phyloP scores from a whole-genome alignment of 2,113 vertebrate species.

The Notarius quadriscutis region DNA sequence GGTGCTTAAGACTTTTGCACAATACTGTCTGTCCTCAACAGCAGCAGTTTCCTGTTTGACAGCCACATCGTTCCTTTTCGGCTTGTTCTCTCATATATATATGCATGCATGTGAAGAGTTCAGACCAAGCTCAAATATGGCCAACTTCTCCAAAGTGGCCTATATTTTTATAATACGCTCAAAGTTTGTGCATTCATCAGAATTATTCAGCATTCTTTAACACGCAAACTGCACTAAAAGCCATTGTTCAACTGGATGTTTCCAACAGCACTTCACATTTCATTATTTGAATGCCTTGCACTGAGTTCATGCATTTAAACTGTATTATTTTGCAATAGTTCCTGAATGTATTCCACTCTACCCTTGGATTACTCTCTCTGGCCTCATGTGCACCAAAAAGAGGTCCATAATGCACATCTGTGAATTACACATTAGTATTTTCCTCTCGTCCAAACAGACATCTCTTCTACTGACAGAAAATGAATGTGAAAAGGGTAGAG shows the following conservation, averaged over 20 bases:
- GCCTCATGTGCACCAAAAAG: slow-evolving; percentile 16
- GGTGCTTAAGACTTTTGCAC: too few species aligned
- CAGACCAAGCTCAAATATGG: not conserved
- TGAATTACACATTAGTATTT: slow-evolving; percentile 30
- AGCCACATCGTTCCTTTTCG: not conserved
- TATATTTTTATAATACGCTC: slow-evolving; percentile 1
- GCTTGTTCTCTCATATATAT: not conserved
- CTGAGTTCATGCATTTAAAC: slow-evolving; percentile 18
- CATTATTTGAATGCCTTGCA: slow-evolving; percentile 17
- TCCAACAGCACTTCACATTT: not conserved
- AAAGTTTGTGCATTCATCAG: slow-evolving; percentile 2
- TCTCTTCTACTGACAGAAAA: slow-evolving; percentile 4
- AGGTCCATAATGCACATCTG: slow-evolving; percentile 19
- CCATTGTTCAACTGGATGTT: not conserved
- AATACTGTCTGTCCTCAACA: not conserved
- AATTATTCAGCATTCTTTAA: slow-evolving; percentile 30
- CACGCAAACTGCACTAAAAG: not conserved
- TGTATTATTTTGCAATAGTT: slow-evolving; percentile 42
- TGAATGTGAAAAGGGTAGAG: slow-evolving; percentile 28
- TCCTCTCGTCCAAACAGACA: slow-evolving; percentile 4
- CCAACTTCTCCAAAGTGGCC: not conserved
- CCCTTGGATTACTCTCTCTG: not conserved
- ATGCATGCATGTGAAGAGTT: not conserved
- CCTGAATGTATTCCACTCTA: slow-evolving; percentile 35
- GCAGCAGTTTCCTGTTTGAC: not conserved